Evolutionary conservation across 2,113 vertebrate genomes (phyloP).

Genomic region (Myotis brandtii): DNA sequence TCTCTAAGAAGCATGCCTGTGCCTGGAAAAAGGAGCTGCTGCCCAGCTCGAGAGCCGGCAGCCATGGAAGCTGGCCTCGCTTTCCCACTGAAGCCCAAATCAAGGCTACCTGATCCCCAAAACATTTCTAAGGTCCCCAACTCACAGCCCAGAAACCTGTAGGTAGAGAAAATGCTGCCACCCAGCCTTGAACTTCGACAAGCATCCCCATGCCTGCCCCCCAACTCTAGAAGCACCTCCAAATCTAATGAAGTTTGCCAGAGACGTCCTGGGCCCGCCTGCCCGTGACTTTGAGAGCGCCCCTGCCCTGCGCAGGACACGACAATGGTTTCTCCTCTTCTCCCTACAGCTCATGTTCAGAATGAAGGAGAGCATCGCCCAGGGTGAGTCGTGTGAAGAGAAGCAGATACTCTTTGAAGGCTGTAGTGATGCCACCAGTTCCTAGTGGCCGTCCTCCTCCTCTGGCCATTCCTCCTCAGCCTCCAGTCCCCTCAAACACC

Average conservation of each 20-base stretch:
- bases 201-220: not conserved
- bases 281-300: not conserved
- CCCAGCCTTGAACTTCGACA: not conserved
- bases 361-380: not conserved
- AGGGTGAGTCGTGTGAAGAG: not conserved
- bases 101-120: not conserved
- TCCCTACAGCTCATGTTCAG: not conserved
- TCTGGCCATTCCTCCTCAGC: not conserved
- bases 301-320: too few relatives aligned
- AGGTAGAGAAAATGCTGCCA: not conserved
- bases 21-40: not conserved
- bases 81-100: not conserved
- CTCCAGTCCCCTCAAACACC: not conserved
- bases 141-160: not conserved
- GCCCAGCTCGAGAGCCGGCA: not conserved
- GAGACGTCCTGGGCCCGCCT: not conserved
- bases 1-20: not conserved
- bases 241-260: not conserved
- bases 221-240: not conserved
- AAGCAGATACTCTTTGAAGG: not conserved
- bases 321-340: too few relatives aligned
- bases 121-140: not conserved
- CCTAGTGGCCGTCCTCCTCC: not conserved
- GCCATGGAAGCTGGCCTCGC: not conserved
- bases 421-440: accelerated